Evolutionary conservation across 2,888 invertebrate species (phyloP), one percentile per base, ranked within the genome.

Genomic region (Calliopum simillimum): DNA sequence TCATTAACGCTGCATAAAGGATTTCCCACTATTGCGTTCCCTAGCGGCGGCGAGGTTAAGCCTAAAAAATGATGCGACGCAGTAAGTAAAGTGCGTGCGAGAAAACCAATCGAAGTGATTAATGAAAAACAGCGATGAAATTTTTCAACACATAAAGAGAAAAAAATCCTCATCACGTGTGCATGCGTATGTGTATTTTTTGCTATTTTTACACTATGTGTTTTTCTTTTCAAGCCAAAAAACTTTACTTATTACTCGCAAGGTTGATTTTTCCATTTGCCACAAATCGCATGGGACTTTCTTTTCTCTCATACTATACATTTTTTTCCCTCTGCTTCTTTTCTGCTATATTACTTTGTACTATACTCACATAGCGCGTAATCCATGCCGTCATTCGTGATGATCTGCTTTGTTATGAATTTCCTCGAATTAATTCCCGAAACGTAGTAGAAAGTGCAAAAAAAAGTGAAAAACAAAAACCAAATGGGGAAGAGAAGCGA

Each of bases 101-200:
- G 33, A 14, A 58, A 67, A 47, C 56, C 58, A 33, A 46, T 67
- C 67, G 58, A 14, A 58, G 33, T 67, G 67, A 58, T 67, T 67
- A 67, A 67, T 58, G 58, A 67, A 58, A 46, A 25, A 12, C 41
- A 14, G 64, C 16, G 11, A 11, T 19, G 1, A 58, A 4, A 67
- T 47, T 33, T 19, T 13, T 33, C 41, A 13, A 55, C 21, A n/a
- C 13, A 33, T 0, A 2, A 33, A 25, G n/a, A 25, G 11, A 21
- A 56, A 23, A 44, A 23, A 11, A 59, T 16, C n/a, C 6, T 33
- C 44, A 43, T 19, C 61, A 19, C 21, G 43, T 16, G 43, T 21
- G 14, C 11, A 6, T 13, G 23, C 16, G n/a, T 14, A 44, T 61
- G 61, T 61, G 44, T 43, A 43, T 44, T 61, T 44, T 61, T 61